Percentiles rank a stretch among this genome's conserved stretches.
Conservation (phyloP, 2,888 invertebrate genomes). For the Alentia gelatinosa region DNA sequence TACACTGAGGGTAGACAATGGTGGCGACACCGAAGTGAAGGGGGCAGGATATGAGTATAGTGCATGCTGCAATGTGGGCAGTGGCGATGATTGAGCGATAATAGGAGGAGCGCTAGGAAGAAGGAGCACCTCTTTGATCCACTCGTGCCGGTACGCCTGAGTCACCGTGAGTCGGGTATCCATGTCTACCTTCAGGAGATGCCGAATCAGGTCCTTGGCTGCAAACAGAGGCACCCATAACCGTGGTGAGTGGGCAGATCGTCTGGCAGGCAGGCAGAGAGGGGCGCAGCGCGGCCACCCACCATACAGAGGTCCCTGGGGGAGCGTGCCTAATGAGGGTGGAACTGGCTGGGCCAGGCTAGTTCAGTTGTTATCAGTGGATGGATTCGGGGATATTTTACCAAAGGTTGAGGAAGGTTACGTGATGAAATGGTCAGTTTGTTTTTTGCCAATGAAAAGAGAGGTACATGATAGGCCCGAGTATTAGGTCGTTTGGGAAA, state of each 20-base stretch:
- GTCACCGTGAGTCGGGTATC: conserved; percentile 65
- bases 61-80: background rate
- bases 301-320: background rate
- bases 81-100: background rate
- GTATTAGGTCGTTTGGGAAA: too few relatives aligned
- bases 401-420: too few relatives aligned
- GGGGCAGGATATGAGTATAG: background rate
- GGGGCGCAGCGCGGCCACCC: background rate
- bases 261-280: background rate
- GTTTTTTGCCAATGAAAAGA: too few relatives aligned
- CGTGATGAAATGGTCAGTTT: too few relatives aligned
- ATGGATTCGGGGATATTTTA: too few relatives aligned
- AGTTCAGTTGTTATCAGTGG: too few relatives aligned
- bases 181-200: conserved; percentile 67
- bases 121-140: conserved; percentile 67
- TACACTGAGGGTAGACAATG: background rate
- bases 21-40: background rate
- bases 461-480: too few relatives aligned
- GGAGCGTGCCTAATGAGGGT: background rate
- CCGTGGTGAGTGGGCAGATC: background rate
- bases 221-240: conserved; percentile 59
- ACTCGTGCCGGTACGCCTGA: conserved; percentile 67
- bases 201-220: conserved; percentile 67
- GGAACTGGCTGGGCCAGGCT: background rate
- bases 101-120: conserved; percentile 6